Base-by-base conservation (phyloP, 1,140 invertebrate genomes). In the Papilio xuthus region DNA sequence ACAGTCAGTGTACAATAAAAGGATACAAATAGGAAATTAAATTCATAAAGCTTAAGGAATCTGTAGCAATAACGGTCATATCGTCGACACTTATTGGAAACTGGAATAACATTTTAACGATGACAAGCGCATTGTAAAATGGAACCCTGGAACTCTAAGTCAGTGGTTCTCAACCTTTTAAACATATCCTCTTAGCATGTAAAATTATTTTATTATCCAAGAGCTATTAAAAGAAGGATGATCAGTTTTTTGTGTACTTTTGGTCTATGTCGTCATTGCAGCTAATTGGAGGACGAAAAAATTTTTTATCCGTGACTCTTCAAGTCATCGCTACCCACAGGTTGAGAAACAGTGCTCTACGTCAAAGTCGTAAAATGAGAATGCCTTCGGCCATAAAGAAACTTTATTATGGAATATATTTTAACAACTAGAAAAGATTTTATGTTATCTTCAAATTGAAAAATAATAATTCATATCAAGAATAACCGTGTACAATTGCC, bases 391-490 rank as follows among this genome's bases (percentile, higher is more conserved):
- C 20, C 41, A 73, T 73, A 73, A 73, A 73, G 12, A 23, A 12
- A 44, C 42, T 73, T 73, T 73, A 73, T 73, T 50, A 42, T 73
- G 71, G 6, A 47, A 73, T 73, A 70, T 42, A 42, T 20, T 70
- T 73, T 73, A 50, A 73, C 41, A 26, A 23, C 42, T 44, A 73
- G 2, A 73, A 47, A n/a, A 73, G 71, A 73, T 73, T 47, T 73
- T 20, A 73, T 73, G 42, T 26, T 23, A 50, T 8, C 71, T 26
- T 26, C 26, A 42, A 71, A 41, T 42, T 42, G 60, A 32, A 67
- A 28, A 60, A 28, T 18, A 60, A n/a, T 20, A 20, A 37, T 37
- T 47, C 44, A 8, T 67, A 15, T 28, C 4, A 63, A 15, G 20
- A 63, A 6, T 28, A 32, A 28, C 4, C 28, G 12, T 7, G 56